Evolutionary conservation across 2,888 invertebrate genomes (phyloP).

Genomic region (Polylopha cassiicola): DNA sequence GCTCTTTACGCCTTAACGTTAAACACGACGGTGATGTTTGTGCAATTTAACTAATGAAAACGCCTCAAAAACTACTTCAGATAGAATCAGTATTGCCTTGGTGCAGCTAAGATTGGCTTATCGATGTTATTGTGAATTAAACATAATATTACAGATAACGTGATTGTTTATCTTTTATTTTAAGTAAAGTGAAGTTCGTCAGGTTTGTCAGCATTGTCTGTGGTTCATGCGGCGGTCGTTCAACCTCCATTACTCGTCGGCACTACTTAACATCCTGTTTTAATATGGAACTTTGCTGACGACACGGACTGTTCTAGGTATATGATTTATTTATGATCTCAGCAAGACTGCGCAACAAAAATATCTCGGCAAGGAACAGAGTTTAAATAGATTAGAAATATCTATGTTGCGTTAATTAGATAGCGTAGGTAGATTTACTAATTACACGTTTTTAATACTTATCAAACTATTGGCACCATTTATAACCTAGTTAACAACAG

Average conservation of each 20-base stretch:
- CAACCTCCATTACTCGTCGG: slow-evolving; percentile 44
- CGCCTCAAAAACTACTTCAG: too few species aligned
- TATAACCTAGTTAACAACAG: too few species aligned
- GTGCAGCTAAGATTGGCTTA: slow-evolving; percentile 11
- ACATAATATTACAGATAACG: slow-evolving; percentile 8
- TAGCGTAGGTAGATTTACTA: too few species aligned
- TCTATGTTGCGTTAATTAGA: too few species aligned
- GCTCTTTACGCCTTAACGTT: too few species aligned
- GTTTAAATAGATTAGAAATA: too few species aligned
- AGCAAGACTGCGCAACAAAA: too few species aligned
- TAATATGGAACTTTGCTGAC: slow-evolving; percentile 17
- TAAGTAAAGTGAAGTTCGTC: slow-evolving; percentile 35
- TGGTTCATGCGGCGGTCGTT: slow-evolving; percentile 54
- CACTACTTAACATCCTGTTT: slow-evolving; percentile 18
- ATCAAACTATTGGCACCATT: too few species aligned
- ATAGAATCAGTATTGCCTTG: slow-evolving; percentile 8
- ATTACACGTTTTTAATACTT: too few species aligned
- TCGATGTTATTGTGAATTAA: slow-evolving; percentile 10
- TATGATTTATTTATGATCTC: slow-evolving; percentile 20
- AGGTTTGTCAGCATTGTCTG: slow-evolving; percentile 43
- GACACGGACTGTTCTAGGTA: slow-evolving; percentile 9
- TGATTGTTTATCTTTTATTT: slow-evolving; percentile 7
- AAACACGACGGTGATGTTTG: too few species aligned
- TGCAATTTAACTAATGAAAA: too few species aligned
- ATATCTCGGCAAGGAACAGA: too few species aligned